Conservation (phyloP, 1,140 invertebrate genomes). For the Cydia amplana region DNA sequence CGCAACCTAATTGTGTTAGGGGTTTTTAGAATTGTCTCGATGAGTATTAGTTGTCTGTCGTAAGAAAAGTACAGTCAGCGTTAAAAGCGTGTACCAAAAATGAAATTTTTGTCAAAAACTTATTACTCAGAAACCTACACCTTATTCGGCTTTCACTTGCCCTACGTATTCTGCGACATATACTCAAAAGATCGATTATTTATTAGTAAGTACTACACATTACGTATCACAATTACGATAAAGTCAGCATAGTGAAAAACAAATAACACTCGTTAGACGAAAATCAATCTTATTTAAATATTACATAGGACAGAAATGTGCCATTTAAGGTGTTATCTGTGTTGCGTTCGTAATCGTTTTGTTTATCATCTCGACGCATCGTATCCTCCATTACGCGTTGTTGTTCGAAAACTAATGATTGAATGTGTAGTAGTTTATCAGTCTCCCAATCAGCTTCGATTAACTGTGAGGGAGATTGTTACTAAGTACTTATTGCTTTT, state of each 20-base stretch:
- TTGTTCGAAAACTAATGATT: slow-evolving; percentile 4
- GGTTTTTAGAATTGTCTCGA: too few species aligned
- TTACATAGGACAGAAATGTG: not conserved
- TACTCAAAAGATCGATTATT: slow-evolving; percentile 12
- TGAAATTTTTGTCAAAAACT: too few species aligned
- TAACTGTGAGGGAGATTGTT: not conserved
- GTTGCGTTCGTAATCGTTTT: not conserved
- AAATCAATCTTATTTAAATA: not conserved
- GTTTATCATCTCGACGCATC: not conserved
- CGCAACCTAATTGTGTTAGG: too few species aligned
- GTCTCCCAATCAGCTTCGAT: not conserved
- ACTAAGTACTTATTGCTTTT: not conserved
- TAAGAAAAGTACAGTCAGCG: too few species aligned
- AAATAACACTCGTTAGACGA: not conserved
- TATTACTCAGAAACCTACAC: not conserved
- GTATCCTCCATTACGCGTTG: slow-evolving; percentile 9
- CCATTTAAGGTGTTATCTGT: not conserved
- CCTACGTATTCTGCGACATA: not conserved
- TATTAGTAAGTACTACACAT: not conserved
- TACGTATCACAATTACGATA: slow-evolving; percentile 14
- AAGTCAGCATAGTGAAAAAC: not conserved
- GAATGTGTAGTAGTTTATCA: not conserved
- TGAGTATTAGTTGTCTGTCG: too few species aligned
- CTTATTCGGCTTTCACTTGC: not conserved
- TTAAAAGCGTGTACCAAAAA: too few species aligned